A percentile compares a stretch with the other conserved stretches of the same genome.
These are phyloP conservation scores for Digitonthophagus gazella DNA, from an alignment of 2,888 invertebrate species.

Conservation along the genomic window DNA sequence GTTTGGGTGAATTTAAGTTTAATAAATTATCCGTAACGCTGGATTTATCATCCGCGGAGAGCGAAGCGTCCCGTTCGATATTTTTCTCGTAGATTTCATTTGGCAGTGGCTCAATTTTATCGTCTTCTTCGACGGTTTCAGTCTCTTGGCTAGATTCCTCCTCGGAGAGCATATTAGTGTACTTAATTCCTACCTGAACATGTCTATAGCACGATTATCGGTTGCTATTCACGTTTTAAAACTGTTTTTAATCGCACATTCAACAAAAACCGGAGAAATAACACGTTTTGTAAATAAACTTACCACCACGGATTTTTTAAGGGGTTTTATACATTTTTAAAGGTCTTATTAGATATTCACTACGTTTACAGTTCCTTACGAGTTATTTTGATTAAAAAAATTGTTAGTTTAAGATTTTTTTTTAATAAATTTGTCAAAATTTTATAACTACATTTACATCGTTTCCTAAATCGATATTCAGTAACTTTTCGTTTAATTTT, in stretches of 20 bases:
- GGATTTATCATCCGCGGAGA: not conserved
- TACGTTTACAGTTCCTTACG: not conserved
- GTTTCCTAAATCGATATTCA: conserved; percentile 31
- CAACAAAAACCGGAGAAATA: not conserved
- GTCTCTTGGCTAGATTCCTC: conserved; percentile 5
- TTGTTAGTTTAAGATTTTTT: conserved; percentile 5
- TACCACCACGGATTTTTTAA: not conserved
- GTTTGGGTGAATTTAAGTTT: conserved; percentile 30
- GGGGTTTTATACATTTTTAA: not conserved
- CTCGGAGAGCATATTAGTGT: not conserved
- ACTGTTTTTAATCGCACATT: not conserved
- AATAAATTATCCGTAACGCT: conserved; percentile 10
- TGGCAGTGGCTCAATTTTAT: conserved; percentile 7
- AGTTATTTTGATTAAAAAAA: not conserved
- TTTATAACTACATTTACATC: conserved; percentile 21
- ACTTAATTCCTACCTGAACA: not conserved
- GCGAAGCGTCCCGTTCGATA: not conserved
- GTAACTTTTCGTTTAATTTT: too few species aligned
- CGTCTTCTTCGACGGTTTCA: not conserved
- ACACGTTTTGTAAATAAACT: conserved; percentile 3
- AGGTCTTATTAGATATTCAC: not conserved
- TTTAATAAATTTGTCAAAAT: conserved; percentile 23
- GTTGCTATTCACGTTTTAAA: not conserved
- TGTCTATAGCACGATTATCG: not conserved
- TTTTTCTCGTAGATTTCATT: not conserved